Percentiles rank a stretch among this genome's conserved stretches.
Conservation (phyloP, 1,140 invertebrate species). For the Caenorhabditis tropicalis region DNA sequence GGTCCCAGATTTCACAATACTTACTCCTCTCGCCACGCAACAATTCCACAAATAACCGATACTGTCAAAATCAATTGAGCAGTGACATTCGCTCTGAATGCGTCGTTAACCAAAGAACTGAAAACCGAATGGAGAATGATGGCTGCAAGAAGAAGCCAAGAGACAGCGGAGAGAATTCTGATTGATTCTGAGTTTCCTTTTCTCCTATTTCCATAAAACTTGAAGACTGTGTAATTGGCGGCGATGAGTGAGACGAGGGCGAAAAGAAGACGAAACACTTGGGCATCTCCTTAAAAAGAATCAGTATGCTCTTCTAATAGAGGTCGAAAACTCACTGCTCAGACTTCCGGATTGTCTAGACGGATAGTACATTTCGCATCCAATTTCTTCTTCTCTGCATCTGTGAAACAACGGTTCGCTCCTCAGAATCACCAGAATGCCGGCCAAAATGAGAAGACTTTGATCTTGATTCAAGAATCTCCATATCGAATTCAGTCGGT, state of each 20-base stretch:
- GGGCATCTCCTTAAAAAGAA: constrained; percentile 1
- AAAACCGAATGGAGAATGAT: constrained; percentile 13
- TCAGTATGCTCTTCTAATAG: too few relatives aligned
- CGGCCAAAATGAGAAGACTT: not conserved
- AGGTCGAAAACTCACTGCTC: not conserved
- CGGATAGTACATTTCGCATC: constrained; percentile 20
- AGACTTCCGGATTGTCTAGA: not conserved
- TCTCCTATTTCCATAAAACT: not conserved
- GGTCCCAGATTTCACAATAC: not conserved
- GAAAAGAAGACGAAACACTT: constrained; percentile 14
- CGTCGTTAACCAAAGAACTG: not conserved
- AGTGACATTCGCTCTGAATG: not conserved
- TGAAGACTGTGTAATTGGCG: not conserved
- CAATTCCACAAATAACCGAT: not conserved
- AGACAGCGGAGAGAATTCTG: not conserved
- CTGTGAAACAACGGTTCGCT: constrained; percentile 48
- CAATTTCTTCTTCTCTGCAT: constrained; percentile 53
- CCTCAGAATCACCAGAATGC: not conserved
- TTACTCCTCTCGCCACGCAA: not conserved
- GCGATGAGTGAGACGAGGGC: not conserved
- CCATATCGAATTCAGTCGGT: not conserved
- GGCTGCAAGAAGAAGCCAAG: constrained; percentile 3
- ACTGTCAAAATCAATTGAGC: not conserved
- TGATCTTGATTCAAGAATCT: not conserved
- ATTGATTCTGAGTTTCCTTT: constrained; percentile 3